Evolutionary conservation across 92 coral and sea anemone species (phyloP), one percentile per base, ranked within the genome.

Genomic region (Nematostella vectensis): DNA sequence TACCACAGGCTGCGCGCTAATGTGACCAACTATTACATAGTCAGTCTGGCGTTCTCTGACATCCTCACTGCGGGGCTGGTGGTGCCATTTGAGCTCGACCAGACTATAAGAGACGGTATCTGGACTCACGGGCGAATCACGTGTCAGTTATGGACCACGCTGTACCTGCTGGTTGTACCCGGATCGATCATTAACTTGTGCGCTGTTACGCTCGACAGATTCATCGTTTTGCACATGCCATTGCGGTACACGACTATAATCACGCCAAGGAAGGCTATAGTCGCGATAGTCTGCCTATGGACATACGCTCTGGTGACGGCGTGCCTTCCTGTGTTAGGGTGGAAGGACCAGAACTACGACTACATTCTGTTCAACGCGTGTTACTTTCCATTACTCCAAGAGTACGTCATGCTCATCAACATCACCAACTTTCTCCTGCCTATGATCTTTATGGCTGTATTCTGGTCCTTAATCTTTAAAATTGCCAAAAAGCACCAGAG

Each of bases 131-230:
- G 95, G 0, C 74, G 50, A 59, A 50, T 75, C 27, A 55, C 76
- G 70, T 85, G 95, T 55, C 63, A 44, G 16, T 39, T 85, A n/a
- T 85, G 78, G 76, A 65, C 84, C 25, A 75, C 88, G 11, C 59
- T 85, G 67, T 76, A 75, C 42, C 72, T 85, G 26, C 77, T 85
- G 11, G 77, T 62, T 22, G 76, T 68, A 11, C 95, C 95, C 15
- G 82, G 89, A 10, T 76, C 95, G 2, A 59, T 85, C 11, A 85
- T 85, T n/a, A 85, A 85, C 58, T 69, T 85, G 26, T 78, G 87
- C 23, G 95, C 95, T 4, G 88, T 85, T 43, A 85, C 95, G 1
- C 77, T 85, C 39, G 95, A 85, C 38, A 75, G 95, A 2, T 85
- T 70, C 44, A 66, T 85, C 12, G 95, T 85, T 4, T 36, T 85